phyloP scores from a whole-genome alignment of 53 echinoderm and acorn worm species.

The Echinarachnius parma region DNA sequence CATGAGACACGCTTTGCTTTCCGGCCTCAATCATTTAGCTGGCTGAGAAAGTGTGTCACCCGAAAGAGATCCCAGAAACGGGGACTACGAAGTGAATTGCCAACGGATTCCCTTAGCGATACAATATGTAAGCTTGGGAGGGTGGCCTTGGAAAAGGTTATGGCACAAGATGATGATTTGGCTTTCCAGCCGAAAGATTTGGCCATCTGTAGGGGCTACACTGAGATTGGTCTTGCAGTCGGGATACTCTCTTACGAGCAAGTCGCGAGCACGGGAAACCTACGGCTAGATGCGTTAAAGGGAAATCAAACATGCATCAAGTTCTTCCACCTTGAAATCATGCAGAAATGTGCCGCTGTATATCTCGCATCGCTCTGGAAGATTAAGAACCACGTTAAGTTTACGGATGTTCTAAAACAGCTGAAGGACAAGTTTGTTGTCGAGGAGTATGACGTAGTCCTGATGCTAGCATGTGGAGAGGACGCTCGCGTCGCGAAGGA shows the following conservation, averaged over 20 bases:
- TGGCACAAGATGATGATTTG: background rate
- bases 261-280: background rate
- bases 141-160: constrained; percentile 22
- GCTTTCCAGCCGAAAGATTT: constrained; percentile 9
- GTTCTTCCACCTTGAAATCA: background rate
- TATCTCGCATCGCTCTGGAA: constrained; percentile 24
- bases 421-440: constrained; percentile 22
- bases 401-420: constrained; percentile 6
- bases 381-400: constrained; percentile 20
- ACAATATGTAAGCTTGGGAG: constrained; percentile 11
- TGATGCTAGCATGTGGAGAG: constrained; percentile 29
- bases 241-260: constrained; percentile 11
- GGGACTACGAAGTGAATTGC: background rate
- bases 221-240: constrained; percentile 7
- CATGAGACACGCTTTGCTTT: no score
- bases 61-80: background rate
- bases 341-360: constrained; percentile 34
- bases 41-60: no score
- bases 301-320: background rate
- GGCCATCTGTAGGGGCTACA: constrained; percentile 2
- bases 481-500: constrained; percentile 27
- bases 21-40: no score
- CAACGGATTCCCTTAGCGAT: background rate
- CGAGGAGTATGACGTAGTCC: background rate
- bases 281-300: background rate